Base-by-base conservation (phyloP, 2,113 vertebrate genomes). In the Perognathus longimembris region DNA sequence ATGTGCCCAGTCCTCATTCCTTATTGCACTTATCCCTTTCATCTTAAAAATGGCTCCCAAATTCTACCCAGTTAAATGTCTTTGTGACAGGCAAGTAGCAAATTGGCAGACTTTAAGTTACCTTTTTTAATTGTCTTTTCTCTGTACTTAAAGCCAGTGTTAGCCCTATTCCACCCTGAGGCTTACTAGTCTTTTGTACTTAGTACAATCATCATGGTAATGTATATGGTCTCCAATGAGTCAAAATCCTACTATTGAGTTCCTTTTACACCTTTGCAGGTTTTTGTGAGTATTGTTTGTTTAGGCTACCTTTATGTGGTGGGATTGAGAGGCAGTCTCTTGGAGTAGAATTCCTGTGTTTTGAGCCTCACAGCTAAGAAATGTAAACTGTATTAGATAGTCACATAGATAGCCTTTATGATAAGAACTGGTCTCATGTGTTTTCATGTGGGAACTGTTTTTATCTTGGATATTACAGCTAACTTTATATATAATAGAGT, bases 401-500 rank as follows among this genome's bases (percentile, higher is more conserved):
- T 87, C 83, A 89, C 59, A 20, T 88, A 15, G 67, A 71, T 54
- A 67, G 30, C 54, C 64, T 92, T 77, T 94, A 69, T 88, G 50
- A 7, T 75, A 85, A 85, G 85, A 83, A 64, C 63, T 84, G 88
- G 40, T 88, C 69, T 93, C 80, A 75, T 80, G 45, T 88, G 70
- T 92, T 92, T 50, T 86, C 50, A 36, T 79, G 61, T 88, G 91
- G 74, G 34, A 78, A 28, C 42, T 88, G 57, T 93, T 96, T 54
- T 85, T 90, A 54, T 85, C 82, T 70, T 95, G 87, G 36, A 66
- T 93, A 73, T 78, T 76, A 69, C 70, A 93, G 76, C 40, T 93
- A 82, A 50, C 79, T 95, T 82, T 91, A 93, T 77, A 57, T 80
- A 81, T 70, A 93, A 66, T 86, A 83, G 83, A 93, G 92, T 71